Conservation (phyloP, 2,888 invertebrate genomes). For the Osmoderma eremita region DNA sequence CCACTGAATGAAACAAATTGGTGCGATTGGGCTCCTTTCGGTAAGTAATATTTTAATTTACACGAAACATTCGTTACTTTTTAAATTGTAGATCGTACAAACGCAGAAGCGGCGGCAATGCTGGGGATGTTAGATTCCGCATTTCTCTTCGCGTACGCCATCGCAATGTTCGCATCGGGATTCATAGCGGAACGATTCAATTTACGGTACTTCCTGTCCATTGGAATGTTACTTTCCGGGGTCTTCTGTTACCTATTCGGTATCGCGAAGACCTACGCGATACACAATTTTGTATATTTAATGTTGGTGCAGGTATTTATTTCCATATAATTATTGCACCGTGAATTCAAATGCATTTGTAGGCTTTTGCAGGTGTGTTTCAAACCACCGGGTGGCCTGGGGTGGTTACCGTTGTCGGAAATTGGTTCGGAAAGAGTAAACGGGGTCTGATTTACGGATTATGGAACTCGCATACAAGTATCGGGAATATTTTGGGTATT, state of each 20-base stretch:
- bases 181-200: conserved; percentile 93
- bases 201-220: conserved; percentile 86
- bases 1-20: conserved; percentile 69
- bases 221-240: conserved; percentile 91
- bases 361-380: conserved; percentile 84
- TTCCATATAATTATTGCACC: too few species aligned
- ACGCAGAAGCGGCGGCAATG: conserved; percentile 78
- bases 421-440: conserved; percentile 95
- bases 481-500: conserved; percentile 90
- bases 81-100: conserved; percentile 67
- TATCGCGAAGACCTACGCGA: conserved; percentile 80
- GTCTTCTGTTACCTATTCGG: conserved; percentile 90
- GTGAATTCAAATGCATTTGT: conserved; percentile 45
- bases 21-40: conserved; percentile 91
- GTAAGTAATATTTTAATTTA: conserved; percentile 66
- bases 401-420: conserved; percentile 91
- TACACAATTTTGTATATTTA: conserved; percentile 86
- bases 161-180: conserved; percentile 91
- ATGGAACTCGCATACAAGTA: conserved; percentile 97
- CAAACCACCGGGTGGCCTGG: conserved; percentile 98
- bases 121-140: conserved; percentile 91
- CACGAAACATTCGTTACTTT: background rate
- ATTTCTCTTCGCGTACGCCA: conserved; percentile 91
- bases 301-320: conserved; percentile 79
- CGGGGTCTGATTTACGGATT: conserved; percentile 92